Evolutionary conservation across 1,140 invertebrate genomes (phyloP), one percentile per base, ranked within the genome.

Genomic region (Leptinotarsa defecta): DNA sequence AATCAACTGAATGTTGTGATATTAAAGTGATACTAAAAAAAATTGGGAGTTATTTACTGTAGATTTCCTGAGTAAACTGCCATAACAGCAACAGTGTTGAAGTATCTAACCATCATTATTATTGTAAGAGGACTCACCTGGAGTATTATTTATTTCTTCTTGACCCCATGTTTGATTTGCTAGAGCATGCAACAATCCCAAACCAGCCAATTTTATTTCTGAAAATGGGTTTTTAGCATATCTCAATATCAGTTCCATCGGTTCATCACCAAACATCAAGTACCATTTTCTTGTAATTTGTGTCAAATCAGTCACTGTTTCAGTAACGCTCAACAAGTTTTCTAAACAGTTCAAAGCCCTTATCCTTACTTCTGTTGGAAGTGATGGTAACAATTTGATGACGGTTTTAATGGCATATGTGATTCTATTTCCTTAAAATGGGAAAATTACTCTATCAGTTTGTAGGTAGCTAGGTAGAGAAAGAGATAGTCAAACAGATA

Each of bases 91-190:
- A 43, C 8, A 43, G 8, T 43, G 34, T 43, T 11, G 0, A 43
- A 0, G 8, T 43, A 43, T 11, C 6, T 43, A 11, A 43, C 34
- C 34, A 43, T 43, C 34, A 43, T 43, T 43, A 43, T 43, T 43
- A 61, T 13, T 19, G 49, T 70, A 15, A 34, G 43, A 13, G 70
- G 48, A n/a, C 19, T 71, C 76, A 86, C 86, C 83, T 61, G 90
- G 86, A 73, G 85, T 81, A 78, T 85, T 84, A 74, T 87, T 88
- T 73, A 92, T 89, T 63, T 87, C 84, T 74, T 89, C 86, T 83
- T 92, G 91, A 5, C 91, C 91, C 92, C 92, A 93, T 13, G 82
- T 81, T 81, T 90, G 89, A 5, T 81, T 80, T 1, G 89, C 86
- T 8, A 93, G 70, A 5, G 86, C 85, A 8, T 80, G 75, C 6